Percentiles rank a stretch among this genome's conserved stretches.
Evolutionary conservation across 2,797 vertebrate species (phyloP).

Genomic region (Poliocrania exsul): DNA sequence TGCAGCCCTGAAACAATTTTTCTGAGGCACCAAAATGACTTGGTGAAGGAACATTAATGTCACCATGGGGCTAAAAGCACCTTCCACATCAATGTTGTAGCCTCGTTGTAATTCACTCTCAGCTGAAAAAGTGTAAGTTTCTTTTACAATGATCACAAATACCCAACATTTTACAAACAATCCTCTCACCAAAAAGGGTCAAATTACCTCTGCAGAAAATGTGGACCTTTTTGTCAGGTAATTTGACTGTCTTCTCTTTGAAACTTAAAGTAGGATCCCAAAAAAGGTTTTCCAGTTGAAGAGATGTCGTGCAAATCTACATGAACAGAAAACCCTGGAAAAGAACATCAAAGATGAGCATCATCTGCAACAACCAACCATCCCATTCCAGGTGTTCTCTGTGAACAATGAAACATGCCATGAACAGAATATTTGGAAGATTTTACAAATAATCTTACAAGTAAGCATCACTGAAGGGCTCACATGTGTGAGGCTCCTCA

Average conservation of each 20-base stretch:
- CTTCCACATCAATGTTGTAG: not conserved
- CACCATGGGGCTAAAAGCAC: not conserved
- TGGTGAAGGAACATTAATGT: not conserved
- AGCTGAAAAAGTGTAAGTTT: not conserved
- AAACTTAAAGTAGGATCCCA: not conserved
- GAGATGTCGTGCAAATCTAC: not conserved
- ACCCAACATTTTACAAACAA: not conserved
- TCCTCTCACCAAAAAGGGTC: not conserved
- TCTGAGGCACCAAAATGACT: not conserved
- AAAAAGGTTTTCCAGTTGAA: not conserved
- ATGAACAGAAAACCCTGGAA: not conserved
- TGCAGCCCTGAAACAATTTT: not conserved
- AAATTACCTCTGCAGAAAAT: not conserved
- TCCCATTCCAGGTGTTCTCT: not conserved
- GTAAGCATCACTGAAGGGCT: not conserved
- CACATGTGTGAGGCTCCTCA: not conserved
- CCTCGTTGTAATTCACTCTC: not conserved
- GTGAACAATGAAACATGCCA: not conserved
- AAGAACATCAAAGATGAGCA: not conserved
- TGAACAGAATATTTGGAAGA: not conserved
- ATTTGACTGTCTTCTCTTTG: not conserved
- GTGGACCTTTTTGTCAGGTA: not conserved
- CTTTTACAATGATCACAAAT: not conserved
- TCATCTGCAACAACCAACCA: not conserved
- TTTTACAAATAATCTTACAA: not conserved